Conservation (phyloP, 2,888 invertebrate species). For the Pyrgus malvae region DNA sequence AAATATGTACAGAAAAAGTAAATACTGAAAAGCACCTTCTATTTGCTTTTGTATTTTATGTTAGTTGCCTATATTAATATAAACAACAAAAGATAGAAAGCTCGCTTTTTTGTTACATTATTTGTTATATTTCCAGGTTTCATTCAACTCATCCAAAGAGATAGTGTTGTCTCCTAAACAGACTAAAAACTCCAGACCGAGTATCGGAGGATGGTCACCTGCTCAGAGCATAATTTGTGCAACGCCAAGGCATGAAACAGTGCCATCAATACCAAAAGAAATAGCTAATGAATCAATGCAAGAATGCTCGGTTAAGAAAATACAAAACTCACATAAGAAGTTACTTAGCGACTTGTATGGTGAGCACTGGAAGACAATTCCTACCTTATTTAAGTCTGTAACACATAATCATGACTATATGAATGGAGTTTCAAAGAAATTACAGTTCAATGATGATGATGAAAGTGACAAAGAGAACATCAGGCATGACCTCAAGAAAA, state of each 20-base stretch:
- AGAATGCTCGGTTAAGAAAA: constrained; percentile 65
- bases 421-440: constrained; percentile 56
- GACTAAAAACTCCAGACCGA: constrained; percentile 47
- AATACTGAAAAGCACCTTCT: too few relatives aligned
- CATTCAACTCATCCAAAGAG: constrained; percentile 54
- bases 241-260: constrained; percentile 52
- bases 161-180: constrained; percentile 39
- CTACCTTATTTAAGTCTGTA: constrained; percentile 62
- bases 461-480: constrained; percentile 66
- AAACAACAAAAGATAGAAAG: too few relatives aligned
- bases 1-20: too few relatives aligned
- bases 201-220: constrained; percentile 68
- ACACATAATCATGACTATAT: constrained; percentile 50
- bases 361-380: constrained; percentile 78
- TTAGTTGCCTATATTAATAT: too few relatives aligned
- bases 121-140: constrained; percentile 54
- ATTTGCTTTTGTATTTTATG: too few relatives aligned
- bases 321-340: constrained; percentile 67
- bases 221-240: constrained; percentile 66
- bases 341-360: constrained; percentile 78
- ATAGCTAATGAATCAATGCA: constrained; percentile 62
- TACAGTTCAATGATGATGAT: constrained; percentile 59
- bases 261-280: constrained; percentile 66
- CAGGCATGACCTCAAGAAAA: constrained; percentile 48
- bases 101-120: too few relatives aligned